phyloP scores from a whole-genome alignment of 1,140 invertebrate genomes.

The Aricia agestis region DNA sequence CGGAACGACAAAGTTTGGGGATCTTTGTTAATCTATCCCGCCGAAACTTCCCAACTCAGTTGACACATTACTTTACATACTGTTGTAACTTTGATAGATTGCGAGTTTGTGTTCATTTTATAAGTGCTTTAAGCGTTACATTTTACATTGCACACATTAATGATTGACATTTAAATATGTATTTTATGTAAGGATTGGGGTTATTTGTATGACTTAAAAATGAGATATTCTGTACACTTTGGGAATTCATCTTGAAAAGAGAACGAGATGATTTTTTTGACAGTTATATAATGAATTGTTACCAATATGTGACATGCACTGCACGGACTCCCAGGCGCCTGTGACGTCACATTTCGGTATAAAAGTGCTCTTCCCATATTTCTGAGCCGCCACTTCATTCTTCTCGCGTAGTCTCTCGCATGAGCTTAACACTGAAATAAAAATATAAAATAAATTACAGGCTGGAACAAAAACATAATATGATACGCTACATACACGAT shows the following conservation, averaged over 20 bases:
- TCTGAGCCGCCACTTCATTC: conserved; percentile 81
- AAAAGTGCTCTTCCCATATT: conserved; percentile 83
- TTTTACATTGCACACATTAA: not conserved
- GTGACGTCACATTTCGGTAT: conserved; percentile 84
- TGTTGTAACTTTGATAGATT: not conserved
- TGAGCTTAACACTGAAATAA: conserved; percentile 80
- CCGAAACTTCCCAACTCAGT: not conserved
- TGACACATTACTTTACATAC: not conserved
- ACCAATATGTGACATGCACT: conserved; percentile 86
- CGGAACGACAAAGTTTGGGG: not conserved
- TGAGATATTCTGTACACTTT: no score
- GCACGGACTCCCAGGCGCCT: conserved; percentile 87
- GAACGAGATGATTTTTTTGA: no score
- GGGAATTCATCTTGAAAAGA: no score
- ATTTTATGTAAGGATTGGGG: no score
- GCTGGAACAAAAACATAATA: no score
- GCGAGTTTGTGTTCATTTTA: not conserved
- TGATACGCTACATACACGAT: not conserved
- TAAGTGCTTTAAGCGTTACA: not conserved
- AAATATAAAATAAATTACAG: not conserved
- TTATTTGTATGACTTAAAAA: no score
- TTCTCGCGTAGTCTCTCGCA: conserved; percentile 87
- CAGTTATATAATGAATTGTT: conserved; percentile 14
- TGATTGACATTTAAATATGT: no score
- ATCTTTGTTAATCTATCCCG: not conserved